A percentile compares a stretch with the other conserved stretches of the same genome.
Conservation (phyloP, 2,797 vertebrate species). For the Cuniculus paca region DNA sequence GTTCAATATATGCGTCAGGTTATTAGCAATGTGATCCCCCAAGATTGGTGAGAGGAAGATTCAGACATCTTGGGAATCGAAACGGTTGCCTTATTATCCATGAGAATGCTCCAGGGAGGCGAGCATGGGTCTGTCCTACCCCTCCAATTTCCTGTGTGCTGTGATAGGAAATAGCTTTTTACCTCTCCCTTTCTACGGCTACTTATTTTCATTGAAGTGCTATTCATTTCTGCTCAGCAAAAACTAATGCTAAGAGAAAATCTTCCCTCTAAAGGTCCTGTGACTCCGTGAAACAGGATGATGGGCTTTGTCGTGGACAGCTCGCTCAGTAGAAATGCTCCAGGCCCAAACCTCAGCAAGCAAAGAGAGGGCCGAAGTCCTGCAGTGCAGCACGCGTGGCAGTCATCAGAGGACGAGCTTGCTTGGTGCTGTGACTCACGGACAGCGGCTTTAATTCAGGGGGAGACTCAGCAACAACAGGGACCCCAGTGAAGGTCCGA, state of each 20-base stretch:
- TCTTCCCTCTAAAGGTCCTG: background rate
- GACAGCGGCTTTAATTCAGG: background rate
- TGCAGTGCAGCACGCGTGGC: fast-evolving
- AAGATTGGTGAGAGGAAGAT: background rate
- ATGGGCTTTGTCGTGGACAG: background rate
- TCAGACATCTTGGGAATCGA: background rate
- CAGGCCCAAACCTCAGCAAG: fast-evolving
- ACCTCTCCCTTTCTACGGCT: background rate
- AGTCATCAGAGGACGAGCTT: constrained; percentile 37
- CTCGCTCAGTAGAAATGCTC: background rate
- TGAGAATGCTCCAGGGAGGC: too few species aligned
- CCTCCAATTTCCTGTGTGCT: too few species aligned
- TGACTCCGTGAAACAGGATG: background rate
- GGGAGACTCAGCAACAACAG: background rate
- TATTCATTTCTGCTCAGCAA: background rate
- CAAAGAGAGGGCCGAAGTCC: background rate
- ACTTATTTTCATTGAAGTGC: background rate
- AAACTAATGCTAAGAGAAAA: background rate
- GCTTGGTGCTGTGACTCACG: background rate
- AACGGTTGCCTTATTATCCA: background rate
- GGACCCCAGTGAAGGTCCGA: background rate
- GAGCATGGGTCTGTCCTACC: background rate
- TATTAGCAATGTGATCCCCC: background rate
- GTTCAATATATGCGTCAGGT: background rate
- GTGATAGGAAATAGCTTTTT: too few species aligned